These are phyloP conservation scores for Acromyrmex echinatior DNA, from an alignment of 1,140 invertebrate species.

Conservation along the genomic window DNA sequence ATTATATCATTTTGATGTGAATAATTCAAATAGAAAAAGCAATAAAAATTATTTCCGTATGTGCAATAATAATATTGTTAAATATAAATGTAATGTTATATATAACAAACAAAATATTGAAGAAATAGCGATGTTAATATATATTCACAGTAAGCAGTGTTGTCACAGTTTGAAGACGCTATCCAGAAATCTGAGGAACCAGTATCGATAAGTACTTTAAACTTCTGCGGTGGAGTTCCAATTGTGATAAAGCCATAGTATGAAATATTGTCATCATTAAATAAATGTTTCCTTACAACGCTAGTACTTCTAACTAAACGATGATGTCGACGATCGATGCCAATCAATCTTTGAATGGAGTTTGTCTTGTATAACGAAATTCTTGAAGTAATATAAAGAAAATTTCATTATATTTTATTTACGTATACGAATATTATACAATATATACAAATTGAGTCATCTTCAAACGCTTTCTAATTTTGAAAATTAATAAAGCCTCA, in stretches of 20 bases:
- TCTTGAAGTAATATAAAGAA: conserved; percentile 86
- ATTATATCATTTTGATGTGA: too few species aligned
- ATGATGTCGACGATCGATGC: background rate
- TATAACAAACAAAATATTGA: background rate
- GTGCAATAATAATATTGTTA: background rate
- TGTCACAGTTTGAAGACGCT: conserved; percentile 98
- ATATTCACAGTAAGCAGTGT: conserved; percentile 97
- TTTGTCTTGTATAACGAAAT: conserved; percentile 92
- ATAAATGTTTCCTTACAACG: too few species aligned
- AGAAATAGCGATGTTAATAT: background rate
- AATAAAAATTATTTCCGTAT: background rate
- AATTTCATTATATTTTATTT: background rate
- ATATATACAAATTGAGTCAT: too few species aligned
- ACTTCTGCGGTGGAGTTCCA: conserved; percentile 83
- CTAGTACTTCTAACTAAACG: too few species aligned
- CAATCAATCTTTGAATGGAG: background rate
- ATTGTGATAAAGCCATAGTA: conserved; percentile 90
- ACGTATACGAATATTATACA: too few species aligned
- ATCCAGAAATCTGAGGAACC: conserved; percentile 99
- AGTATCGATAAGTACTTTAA: conserved; percentile 99
- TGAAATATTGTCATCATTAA: too few species aligned
- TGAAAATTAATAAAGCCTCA: too few species aligned
- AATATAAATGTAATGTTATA: background rate
- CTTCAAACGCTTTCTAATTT: too few species aligned
- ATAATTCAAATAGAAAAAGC: background rate